Percentiles rank a stretch among this genome's conserved stretches.
phyloP scores from a whole-genome alignment of 30 jellyfish, hydroid and myxozoan genomes.

The Sanderia malayensis region DNA sequence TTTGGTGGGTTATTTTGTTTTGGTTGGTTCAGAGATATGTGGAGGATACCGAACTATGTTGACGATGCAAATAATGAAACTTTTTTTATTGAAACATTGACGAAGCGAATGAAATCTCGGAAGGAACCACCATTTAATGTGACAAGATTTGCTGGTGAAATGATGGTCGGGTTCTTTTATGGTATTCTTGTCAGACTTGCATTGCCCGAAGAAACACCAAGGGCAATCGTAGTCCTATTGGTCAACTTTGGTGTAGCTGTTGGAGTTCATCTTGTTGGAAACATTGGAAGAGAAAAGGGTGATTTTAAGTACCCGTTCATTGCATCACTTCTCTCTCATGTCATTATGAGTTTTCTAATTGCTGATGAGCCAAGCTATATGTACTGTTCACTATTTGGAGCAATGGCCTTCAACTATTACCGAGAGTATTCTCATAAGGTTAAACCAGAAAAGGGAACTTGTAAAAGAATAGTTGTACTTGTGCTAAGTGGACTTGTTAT shows the following conservation, averaged over 20 bases:
- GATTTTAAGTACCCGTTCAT: conserved; percentile 66
- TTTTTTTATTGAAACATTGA: conserved; percentile 60
- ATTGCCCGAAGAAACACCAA: conserved; percentile 80
- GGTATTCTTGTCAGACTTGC: conserved; percentile 88
- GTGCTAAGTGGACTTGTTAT: conserved; percentile 69
- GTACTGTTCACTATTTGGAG: conserved; percentile 86
- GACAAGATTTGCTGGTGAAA: conserved; percentile 81
- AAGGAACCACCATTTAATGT: conserved; percentile 75
- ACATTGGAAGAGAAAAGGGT: conserved; percentile 90
- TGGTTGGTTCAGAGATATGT: conserved; percentile 97
- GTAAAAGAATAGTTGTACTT: conserved; percentile 63
- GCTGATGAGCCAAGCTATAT: conserved; percentile 81
- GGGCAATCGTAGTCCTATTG: conserved; percentile 40
- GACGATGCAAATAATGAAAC: conserved; percentile 93
- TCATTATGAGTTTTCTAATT: conserved; percentile 19
- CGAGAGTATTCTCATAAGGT: conserved; percentile 46
- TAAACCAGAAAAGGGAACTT: conserved; percentile 22
- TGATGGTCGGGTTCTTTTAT: conserved; percentile 88
- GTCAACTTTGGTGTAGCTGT: conserved; percentile 83
- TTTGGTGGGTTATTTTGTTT: conserved; percentile 82
- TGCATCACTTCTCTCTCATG: conserved; percentile 47
- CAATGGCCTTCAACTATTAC: conserved; percentile 70
- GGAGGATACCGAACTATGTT: conserved; percentile 96
- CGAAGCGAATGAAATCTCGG: conserved; percentile 55
- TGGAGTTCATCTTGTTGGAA: conserved; percentile 90